Percentiles rank a stretch among this genome's conserved stretches.
Evolutionary conservation across 2,113 vertebrate species (phyloP).

Genomic region (Scophthalmus maximus): DNA sequence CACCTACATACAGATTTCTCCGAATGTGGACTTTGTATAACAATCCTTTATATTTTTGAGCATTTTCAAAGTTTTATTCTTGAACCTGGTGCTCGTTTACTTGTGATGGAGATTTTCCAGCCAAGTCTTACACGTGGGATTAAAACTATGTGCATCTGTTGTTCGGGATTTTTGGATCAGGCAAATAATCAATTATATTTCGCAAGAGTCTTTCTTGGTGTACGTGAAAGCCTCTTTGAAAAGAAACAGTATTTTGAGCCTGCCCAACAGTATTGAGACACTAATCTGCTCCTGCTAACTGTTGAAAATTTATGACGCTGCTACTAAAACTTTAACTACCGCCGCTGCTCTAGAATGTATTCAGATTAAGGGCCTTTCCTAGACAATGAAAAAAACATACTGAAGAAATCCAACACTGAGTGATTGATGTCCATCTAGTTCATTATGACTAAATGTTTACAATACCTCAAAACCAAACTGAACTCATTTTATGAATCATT

Average conservation of each 20-base stretch:
- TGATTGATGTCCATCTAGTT: background rate
- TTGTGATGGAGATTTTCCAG: too few species aligned
- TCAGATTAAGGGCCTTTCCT: too few species aligned
- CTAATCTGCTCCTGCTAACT: background rate
- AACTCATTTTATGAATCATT: background rate
- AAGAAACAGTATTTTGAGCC: conserved; percentile 6
- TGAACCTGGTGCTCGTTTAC: too few species aligned
- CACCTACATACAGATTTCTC: too few species aligned
- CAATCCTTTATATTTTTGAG: too few species aligned
- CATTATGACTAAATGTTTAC: background rate
- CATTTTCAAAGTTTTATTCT: too few species aligned
- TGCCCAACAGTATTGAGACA: background rate
- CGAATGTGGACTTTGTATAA: too few species aligned
- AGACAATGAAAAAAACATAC: background rate
- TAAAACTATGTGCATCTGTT: background rate
- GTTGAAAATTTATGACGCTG: background rate
- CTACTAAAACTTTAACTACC: background rate
- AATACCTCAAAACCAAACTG: background rate
- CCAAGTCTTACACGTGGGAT: background rate
- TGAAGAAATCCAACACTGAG: background rate
- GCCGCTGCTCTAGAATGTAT: background rate
- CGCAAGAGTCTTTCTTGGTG: background rate
- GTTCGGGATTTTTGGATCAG: background rate
- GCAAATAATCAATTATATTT: background rate
- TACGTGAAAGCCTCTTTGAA: background rate